A percentile compares a stretch with the other conserved stretches of the same genome.
These are phyloP conservation scores for Sturmia bella DNA, from an alignment of 2,888 invertebrate species.

Conservation along the genomic window DNA sequence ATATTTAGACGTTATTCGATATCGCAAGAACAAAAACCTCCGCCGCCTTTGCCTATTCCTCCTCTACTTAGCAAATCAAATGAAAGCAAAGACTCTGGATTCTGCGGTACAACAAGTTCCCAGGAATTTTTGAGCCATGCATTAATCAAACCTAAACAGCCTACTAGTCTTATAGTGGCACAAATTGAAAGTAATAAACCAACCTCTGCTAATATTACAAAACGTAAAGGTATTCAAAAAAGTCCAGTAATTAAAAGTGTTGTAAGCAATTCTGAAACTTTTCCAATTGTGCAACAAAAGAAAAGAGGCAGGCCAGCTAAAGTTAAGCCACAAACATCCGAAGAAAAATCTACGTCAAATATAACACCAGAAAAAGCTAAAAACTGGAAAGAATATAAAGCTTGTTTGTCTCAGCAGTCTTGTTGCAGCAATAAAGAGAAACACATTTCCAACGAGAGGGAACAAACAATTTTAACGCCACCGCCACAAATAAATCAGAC, in stretches of 20 bases:
- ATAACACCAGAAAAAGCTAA: constrained; percentile 68
- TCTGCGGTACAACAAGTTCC: not conserved
- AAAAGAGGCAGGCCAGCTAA: constrained; percentile 50
- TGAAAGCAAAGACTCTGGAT: constrained; percentile 36
- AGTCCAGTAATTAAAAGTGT: not conserved
- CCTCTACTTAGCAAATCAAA: constrained; percentile 59
- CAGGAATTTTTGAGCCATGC: constrained; percentile 74
- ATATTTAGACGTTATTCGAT: constrained; percentile 76
- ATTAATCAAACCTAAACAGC: constrained; percentile 74
- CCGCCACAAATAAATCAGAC: not conserved
- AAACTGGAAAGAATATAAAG: constrained; percentile 73
- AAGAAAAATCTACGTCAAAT: not conserved
- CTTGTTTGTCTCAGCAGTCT: constrained; percentile 62
- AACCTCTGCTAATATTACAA: not conserved
- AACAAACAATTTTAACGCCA: not conserved
- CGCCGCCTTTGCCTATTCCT: constrained; percentile 71
- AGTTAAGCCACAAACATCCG: constrained; percentile 12
- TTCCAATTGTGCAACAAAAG: constrained; percentile 23
- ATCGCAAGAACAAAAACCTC: constrained; percentile 73
- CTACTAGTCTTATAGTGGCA: constrained; percentile 77
- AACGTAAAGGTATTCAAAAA: constrained; percentile 49
- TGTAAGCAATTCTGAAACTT: not conserved
- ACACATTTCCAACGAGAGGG: not conserved
- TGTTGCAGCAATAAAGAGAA: not conserved
- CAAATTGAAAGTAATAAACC: constrained; percentile 75